Base-by-base conservation (phyloP, 2,797 vertebrate species). In the Uromys caudimaculatus region DNA sequence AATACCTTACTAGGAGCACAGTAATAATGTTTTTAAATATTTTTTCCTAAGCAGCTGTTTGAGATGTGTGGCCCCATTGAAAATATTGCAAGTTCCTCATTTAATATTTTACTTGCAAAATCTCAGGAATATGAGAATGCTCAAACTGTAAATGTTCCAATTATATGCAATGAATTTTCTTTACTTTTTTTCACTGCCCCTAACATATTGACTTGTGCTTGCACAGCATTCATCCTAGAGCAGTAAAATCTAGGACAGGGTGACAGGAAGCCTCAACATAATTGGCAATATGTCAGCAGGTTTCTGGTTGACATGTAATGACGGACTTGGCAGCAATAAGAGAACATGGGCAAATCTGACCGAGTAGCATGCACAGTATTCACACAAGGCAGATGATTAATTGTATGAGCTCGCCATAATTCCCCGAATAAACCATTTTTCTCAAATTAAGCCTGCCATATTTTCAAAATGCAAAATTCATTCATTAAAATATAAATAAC, bases 261-360 rank as follows among this genome's bases (percentile, higher is more conserved):
- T 94, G 93, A 92, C 89, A 95, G 78, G 54, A 90, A 86, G 77
- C 62, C 52, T 92, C 64, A 41, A 83, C 54, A 56, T 98, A 96
- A 97, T 92, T 97, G 97, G 82, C 58, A 81, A 71, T 12, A 58
- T 94, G 75, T 93, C 93, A 93, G 69, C 85, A 87, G 67, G 83
- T 89, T 64, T 91, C 78, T 89, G n/a, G 44, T 71, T 90, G 90
- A 90, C 64, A 89, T 52, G 58, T 47, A 79, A 83, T 71, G 56
- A 94, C 1, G 12, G 12, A 44, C 21, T 78, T 67, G 56, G 54
- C 2, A 5, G 73, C 67, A 71, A 9, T 16, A 35, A 41, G 23
- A 93, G 23, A 92, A 10, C 19, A 38, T 12, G 23, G 17, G 13
- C 5, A 19, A 8, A 32, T 24, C 38, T 94, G 89, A 89, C 73